These are phyloP conservation scores for Gorsachius goisagi DNA, from an alignment of 2,113 vertebrate species.

Conservation along the genomic window DNA sequence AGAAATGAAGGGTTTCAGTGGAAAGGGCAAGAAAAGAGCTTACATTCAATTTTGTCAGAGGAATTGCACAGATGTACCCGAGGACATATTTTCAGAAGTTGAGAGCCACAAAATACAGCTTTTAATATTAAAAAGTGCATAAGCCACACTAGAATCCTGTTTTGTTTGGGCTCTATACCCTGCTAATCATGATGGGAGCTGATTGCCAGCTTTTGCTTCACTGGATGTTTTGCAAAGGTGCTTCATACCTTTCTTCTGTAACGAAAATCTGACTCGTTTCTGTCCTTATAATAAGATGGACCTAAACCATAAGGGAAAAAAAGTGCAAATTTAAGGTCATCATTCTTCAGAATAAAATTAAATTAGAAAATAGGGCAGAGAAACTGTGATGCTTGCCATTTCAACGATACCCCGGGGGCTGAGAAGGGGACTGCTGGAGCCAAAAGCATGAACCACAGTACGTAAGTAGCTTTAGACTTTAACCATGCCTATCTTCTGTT, in stretches of 20 bases:
- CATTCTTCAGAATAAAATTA: neutral
- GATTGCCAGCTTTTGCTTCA: neutral
- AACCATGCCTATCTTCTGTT: neutral
- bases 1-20: neutral
- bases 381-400: neutral
- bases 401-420: neutral
- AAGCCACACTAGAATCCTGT: neutral
- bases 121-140: neutral
- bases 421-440: neutral
- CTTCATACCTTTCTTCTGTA: neutral
- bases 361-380: constrained; percentile 14
- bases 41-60: neutral
- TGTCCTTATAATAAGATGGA: neutral
- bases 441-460: neutral
- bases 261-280: neutral
- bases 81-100: neutral
- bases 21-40: neutral
- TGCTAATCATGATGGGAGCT: neutral
- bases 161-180: neutral
- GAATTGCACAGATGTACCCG: neutral
- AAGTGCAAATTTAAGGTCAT: neutral
- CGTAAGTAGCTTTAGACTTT: neutral
- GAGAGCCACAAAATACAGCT: neutral
- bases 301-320: neutral
- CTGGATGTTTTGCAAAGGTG: neutral